Conservation (phyloP, 37 sponge, comb jelly and placozoan genomes). For the Haliclona indistincta region DNA sequence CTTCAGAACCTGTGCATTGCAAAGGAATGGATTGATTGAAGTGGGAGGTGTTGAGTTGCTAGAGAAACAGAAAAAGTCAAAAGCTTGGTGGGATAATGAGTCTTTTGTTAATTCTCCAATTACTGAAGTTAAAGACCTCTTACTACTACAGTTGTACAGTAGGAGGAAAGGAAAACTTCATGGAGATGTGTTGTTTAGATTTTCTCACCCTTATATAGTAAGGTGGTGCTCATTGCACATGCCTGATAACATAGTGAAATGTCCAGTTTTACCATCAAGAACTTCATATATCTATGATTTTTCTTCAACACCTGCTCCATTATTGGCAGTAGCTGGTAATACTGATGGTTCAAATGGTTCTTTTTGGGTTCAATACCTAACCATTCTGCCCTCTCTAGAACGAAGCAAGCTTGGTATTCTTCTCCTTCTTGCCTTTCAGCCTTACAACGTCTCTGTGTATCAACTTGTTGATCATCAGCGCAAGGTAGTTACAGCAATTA, state of each 20-base stretch:
- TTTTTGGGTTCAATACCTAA: constrained; percentile 10
- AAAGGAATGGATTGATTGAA: too few relatives aligned
- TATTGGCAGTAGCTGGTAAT: constrained; percentile 32
- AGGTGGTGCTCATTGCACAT: constrained; percentile 26
- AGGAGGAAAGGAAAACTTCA: too few relatives aligned
- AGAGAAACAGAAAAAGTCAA: too few relatives aligned
- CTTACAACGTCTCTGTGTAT: constrained; percentile 12
- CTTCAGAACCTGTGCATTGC: too few relatives aligned
- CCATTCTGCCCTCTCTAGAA: constrained; percentile 51
- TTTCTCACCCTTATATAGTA: constrained; percentile 35
- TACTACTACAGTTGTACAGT: constrained; percentile 28
- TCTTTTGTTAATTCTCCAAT: too few relatives aligned
- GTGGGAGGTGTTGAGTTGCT: too few relatives aligned
- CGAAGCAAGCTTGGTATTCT: constrained; percentile 6
- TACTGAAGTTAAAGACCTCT: too few relatives aligned
- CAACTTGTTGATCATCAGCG: not conserved
- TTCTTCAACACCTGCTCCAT: not conserved
- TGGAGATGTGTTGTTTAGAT: too few relatives aligned
- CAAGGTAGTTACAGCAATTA: constrained; percentile 8
- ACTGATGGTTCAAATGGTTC: constrained; percentile 23
- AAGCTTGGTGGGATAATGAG: too few relatives aligned
- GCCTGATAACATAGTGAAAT: constrained; percentile 15
- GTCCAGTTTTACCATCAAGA: constrained; percentile 31
- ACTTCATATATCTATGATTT: constrained; percentile 32
- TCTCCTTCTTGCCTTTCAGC: constrained; percentile 52